phyloP scores from a whole-genome alignment of 2,113 vertebrate species.

The Silurus asotus region DNA sequence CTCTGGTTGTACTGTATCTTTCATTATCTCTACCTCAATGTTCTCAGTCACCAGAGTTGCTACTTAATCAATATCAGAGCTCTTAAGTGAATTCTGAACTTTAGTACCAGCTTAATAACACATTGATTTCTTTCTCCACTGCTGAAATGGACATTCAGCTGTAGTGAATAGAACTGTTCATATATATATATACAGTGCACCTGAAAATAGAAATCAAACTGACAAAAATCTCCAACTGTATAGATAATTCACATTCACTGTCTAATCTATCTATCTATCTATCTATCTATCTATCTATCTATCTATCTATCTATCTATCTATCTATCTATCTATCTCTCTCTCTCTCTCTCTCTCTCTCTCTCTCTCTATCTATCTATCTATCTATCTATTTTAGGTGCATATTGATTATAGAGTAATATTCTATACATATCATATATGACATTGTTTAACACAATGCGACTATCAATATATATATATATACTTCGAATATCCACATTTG shows the following conservation, averaged over 20 bases:
- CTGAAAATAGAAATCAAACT: not conserved
- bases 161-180: slow-evolving; percentile 29
- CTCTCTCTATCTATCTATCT: too few species aligned
- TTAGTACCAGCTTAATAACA: slow-evolving; percentile 35
- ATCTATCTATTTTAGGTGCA: not conserved
- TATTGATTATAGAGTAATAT: not conserved
- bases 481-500: not conserved
- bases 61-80: slow-evolving; percentile 42
- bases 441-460: not conserved
- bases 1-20: not conserved
- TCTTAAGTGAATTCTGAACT: slow-evolving; percentile 39
- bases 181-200: not conserved
- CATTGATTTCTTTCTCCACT: slow-evolving; percentile 46
- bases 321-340: too few species aligned
- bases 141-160: slow-evolving; percentile 30
- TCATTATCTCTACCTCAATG: not conserved
- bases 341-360: too few species aligned
- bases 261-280: not conserved
- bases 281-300: not conserved
- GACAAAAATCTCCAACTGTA: not conserved
- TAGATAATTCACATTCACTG: not conserved
- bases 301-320: too few species aligned
- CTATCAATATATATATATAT: not conserved
- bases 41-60: not conserved
- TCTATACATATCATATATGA: not conserved